Conservation (phyloP, 2,113 vertebrate species). For the Sylvilagus bachmani region DNA sequence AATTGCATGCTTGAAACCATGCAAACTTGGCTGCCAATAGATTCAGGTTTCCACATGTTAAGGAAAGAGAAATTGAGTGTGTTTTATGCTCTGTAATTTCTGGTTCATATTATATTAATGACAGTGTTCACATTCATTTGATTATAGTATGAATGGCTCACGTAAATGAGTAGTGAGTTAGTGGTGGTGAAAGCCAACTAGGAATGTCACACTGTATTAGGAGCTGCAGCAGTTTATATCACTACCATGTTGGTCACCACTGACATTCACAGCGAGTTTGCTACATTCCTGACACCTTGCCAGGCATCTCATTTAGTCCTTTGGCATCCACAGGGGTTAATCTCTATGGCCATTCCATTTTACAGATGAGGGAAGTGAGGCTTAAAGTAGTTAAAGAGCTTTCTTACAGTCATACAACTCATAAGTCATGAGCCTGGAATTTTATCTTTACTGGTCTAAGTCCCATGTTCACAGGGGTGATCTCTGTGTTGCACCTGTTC, state of each 20-base stretch:
- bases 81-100: not conserved
- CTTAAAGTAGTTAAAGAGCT: not conserved
- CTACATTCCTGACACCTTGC: not conserved
- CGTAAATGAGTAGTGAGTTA: not conserved
- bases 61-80: not conserved
- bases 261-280: accelerated
- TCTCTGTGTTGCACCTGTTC: not conserved
- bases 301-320: not conserved
- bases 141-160: not conserved
- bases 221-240: too few relatives aligned
- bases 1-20: not conserved
- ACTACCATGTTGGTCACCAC: not conserved
- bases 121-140: not conserved
- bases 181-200: not conserved
- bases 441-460: not conserved
- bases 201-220: not conserved
- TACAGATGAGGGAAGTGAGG: not conserved
- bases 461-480: not conserved
- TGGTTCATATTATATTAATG: not conserved
- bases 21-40: not conserved
- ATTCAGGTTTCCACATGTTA: not conserved
- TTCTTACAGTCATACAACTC: not conserved
- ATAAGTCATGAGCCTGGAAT: not conserved
- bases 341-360: not conserved
- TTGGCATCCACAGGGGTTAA: not conserved